Evolutionary conservation across 1,140 invertebrate genomes (phyloP).

Genomic region (Trachelipus rathkii): DNA sequence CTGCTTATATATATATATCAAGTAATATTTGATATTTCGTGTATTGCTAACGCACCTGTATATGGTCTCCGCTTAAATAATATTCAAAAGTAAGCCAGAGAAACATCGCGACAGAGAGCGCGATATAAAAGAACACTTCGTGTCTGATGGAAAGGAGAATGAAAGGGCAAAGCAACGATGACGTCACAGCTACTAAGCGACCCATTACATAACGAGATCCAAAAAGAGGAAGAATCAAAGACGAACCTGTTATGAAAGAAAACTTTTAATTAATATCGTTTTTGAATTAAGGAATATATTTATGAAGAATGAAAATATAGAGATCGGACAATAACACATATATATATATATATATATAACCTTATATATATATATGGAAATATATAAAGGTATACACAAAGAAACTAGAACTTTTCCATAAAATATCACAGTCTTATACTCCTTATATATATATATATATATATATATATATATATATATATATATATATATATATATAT

Average conservation of each 20-base stretch:
- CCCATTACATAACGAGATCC: slow-evolving; percentile 42
- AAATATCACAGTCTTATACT: too few species aligned
- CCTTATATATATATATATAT: too few species aligned
- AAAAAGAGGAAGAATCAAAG: slow-evolving; percentile 33
- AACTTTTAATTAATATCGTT: too few species aligned
- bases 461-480: too few species aligned
- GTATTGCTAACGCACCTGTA: slow-evolving; percentile 31
- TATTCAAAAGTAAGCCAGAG: slow-evolving; percentile 40
- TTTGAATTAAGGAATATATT: too few species aligned
- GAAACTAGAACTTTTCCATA: too few species aligned
- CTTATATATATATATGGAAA: too few species aligned
- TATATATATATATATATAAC: too few species aligned
- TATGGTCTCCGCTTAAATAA: slow-evolving; percentile 39
- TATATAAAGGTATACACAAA: too few species aligned
- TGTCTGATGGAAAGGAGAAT: slow-evolving; percentile 40
- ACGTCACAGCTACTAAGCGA: slow-evolving; percentile 36
- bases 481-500: too few species aligned
- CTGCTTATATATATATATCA: neutral
- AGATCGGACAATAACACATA: too few species aligned
- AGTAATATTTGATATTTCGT: slow-evolving; percentile 5
- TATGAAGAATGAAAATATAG: too few species aligned
- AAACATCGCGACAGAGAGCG: slow-evolving; percentile 40
- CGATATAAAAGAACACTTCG: slow-evolving; percentile 42
- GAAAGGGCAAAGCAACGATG: slow-evolving; percentile 39
- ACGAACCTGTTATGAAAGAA: slow-evolving; percentile 20